Base-by-base conservation (phyloP, 2,113 vertebrate species). In the Empidonax alnorum region DNA sequence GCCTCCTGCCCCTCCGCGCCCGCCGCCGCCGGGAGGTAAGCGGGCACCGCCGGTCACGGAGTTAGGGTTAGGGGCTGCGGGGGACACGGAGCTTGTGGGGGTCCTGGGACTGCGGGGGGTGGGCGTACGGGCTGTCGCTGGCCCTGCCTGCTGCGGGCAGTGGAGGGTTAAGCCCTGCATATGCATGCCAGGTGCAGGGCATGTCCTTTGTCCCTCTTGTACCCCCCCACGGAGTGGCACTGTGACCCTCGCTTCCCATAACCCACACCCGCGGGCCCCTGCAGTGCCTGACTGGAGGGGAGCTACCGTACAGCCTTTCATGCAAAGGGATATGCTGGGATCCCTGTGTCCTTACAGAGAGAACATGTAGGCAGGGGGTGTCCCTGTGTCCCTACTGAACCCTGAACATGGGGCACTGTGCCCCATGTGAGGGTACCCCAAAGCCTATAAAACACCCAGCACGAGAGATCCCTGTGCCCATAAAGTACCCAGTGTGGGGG, bases 1-100 rank as follows among this genome's bases (percentile, higher is more conserved):
- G 94, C 61, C 78, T 95, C 16, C 92, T 94, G 92, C 90, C 92
- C 87, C 77, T 95, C 73, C 96, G 84, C n/a, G 73, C 77, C 65
- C 39, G 88, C 66, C 93, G 66, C 50, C 90, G 5, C 81, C 82
- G 68, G 84, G 73, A 96, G 96, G 96, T 96, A 95, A 96, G 96
- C 31, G 22, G 79, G 81, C 77, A 84, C 59, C 30, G 44, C 56
- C 23, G 52, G 50, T 61, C 65, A 42, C 30, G 30, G 93, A 46
- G 28, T 49, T 85, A 79, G 80, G 94, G 92, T 76, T 55, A 78
- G 83, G 86, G 95, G 28, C 79, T 67, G 79, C 19, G 73, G 63
- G 63, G 74, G 49, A 31, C 69, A 35, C 22, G 15, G 79, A 22
- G 39, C 39, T 39, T 55, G 55, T 63, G 25, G 39, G 46, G 28